Base-by-base conservation (phyloP, 2,888 invertebrate genomes). In the Palloptera scutellata region DNA sequence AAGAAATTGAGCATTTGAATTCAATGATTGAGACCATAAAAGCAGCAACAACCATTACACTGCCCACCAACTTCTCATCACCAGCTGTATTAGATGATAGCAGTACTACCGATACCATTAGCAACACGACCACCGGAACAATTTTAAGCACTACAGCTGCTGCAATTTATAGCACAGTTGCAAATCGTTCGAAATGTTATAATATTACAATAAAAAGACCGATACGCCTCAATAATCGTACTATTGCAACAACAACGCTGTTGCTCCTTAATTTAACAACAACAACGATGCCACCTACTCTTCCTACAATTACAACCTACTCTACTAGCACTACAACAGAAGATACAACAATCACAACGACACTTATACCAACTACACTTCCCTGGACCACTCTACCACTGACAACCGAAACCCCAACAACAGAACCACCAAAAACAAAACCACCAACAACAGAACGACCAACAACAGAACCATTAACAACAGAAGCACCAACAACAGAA, bases 241-340 rank as follows among this genome's bases (percentile, higher is more conserved):
- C 81, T 5, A 72, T 85, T n/a, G 79, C 83, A 5, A 82, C 85
- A 10, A 83, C 85, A 11, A 74, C 86, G 6, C 78, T 85, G 45
- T 76, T 86, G 48, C 72, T 87, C 64, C 81, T 86, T 17, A 82
- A 81, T 68, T 69, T 83, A 66, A 83, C 81, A 64, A 81, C 87
- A 6, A 81, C 86, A 1, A 64, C 70, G 58, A 48, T 68, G 30
- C 69, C 71, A 40, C 48, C 55, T 0, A 66, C 64, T 4, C 30
- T 30, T 6, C 12, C 20, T 52, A 48, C 11, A 6, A 9, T 65
- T n/a, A 60, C 43, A 1, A 19, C 54, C n/a, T n/a, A n/a, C n/a
- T n/a, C n/a, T n/a, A 1, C 67, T 64, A 13, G 58, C 70, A 6
- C 59, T 66, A 67, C 66, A 45, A 69, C 64, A 61, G 59, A 41